phyloP scores from a whole-genome alignment of 2,797 vertebrate species.

The Loriculus beryllinus region DNA sequence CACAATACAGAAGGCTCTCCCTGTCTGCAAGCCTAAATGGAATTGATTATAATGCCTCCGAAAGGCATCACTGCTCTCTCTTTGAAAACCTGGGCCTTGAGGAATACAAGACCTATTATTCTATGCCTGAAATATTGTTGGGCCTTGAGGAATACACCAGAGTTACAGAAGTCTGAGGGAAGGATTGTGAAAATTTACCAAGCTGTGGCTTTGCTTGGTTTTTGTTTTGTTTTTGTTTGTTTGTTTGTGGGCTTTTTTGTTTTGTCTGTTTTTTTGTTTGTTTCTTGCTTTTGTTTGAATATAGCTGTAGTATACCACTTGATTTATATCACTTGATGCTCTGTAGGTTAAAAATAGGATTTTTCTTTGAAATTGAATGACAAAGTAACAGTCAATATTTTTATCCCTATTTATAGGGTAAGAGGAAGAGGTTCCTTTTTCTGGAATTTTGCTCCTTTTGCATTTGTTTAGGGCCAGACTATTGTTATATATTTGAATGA shows the following conservation, averaged over 20 bases:
- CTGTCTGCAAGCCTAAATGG: not conserved
- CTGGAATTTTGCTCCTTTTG: not conserved
- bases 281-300: not conserved
- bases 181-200: not conserved
- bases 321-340: not conserved
- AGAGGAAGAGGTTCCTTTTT: conserved; percentile 13
- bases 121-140: not conserved
- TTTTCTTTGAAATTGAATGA: not conserved
- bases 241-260: fast-evolving
- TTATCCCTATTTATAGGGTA: not conserved
- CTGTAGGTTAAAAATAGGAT: not conserved
- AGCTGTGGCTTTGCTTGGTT: not conserved
- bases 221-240: not conserved
- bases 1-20: not conserved
- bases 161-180: not conserved
- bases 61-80: not conserved
- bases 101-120: conserved; percentile 5
- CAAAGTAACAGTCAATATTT: not conserved
- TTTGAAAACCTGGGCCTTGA: conserved; percentile 13
- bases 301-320: not conserved
- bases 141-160: conserved; percentile 13
- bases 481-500: not conserved
- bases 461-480: not conserved
- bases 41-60: not conserved
- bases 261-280: not conserved